phyloP scores from a whole-genome alignment of 2,113 vertebrate species.

The Sapajus apella region DNA sequence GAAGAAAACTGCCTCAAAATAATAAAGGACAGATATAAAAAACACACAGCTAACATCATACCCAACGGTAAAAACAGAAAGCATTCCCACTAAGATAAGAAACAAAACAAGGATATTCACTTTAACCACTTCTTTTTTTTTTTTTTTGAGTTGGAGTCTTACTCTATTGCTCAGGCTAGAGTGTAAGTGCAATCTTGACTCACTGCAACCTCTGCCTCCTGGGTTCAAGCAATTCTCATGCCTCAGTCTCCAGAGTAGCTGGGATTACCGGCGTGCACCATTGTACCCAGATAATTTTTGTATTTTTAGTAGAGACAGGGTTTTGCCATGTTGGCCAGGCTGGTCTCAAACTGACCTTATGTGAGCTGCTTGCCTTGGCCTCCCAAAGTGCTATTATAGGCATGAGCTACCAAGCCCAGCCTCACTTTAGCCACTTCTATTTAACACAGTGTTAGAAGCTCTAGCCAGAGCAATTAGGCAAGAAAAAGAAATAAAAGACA shows the following conservation, averaged over 20 bases:
- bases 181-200: background rate
- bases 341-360: background rate
- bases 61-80: no score
- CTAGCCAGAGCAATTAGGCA: background rate
- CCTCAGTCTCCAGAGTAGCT: background rate
- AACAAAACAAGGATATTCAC: no score
- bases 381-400: background rate
- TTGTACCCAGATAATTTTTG: background rate
- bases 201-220: background rate
- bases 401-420: background rate
- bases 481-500: background rate
- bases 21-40: no score
- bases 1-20: no score
- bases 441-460: background rate
- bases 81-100: no score
- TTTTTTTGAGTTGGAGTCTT: background rate
- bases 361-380: background rate
- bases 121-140: no score
- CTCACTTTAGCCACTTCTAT: background rate
- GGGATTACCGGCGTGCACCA: background rate
- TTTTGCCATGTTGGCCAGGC: background rate
- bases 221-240: background rate
- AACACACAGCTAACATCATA: no score
- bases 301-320: background rate
- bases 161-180: background rate